Evolutionary conservation across 2,797 vertebrate species (phyloP).

Genomic region (Falco biarmicus): DNA sequence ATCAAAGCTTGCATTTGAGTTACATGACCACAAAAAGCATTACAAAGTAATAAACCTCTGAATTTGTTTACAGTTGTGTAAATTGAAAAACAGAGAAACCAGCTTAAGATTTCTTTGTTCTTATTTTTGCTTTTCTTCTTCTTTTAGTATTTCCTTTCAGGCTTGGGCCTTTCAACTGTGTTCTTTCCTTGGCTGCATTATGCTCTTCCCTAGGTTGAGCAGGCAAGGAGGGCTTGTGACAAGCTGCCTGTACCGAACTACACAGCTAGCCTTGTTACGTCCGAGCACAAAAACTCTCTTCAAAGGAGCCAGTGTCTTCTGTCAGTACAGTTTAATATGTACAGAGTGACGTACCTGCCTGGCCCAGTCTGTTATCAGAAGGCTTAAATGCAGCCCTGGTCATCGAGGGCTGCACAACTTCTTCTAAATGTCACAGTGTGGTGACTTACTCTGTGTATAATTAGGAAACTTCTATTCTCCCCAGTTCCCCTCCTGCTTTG

Average conservation of each 20-base stretch:
- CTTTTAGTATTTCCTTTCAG: not conserved
- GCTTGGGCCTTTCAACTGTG: not conserved
- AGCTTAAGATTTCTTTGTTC: constrained; percentile 32
- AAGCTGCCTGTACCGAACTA: not conserved
- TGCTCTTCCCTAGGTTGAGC: not conserved
- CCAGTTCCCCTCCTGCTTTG: fast-evolving
- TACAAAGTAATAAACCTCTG: constrained; percentile 60
- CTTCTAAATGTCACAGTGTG: not conserved
- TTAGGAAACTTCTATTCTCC: not conserved
- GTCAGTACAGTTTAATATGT: not conserved
- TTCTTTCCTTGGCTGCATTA: not conserved
- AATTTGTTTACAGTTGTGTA: constrained; percentile 41
- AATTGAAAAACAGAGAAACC: constrained; percentile 24
- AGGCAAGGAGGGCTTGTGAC: not conserved
- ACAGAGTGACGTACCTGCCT: not conserved
- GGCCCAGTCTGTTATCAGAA: not conserved
- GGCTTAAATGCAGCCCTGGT: not conserved
- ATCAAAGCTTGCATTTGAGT: constrained; percentile 51
- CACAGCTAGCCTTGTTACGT: not conserved
- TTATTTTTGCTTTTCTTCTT: not conserved
- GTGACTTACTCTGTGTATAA: not conserved
- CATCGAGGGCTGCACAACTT: not conserved
- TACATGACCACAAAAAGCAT: constrained; percentile 51
- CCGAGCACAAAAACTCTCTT: not conserved
- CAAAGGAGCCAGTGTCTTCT: constrained; percentile 1